A percentile compares a stretch with the other conserved stretches of the same genome.
These are phyloP conservation scores for Carterocephalus palaemon DNA, from an alignment of 2,888 invertebrate species.

Conservation along the genomic window DNA sequence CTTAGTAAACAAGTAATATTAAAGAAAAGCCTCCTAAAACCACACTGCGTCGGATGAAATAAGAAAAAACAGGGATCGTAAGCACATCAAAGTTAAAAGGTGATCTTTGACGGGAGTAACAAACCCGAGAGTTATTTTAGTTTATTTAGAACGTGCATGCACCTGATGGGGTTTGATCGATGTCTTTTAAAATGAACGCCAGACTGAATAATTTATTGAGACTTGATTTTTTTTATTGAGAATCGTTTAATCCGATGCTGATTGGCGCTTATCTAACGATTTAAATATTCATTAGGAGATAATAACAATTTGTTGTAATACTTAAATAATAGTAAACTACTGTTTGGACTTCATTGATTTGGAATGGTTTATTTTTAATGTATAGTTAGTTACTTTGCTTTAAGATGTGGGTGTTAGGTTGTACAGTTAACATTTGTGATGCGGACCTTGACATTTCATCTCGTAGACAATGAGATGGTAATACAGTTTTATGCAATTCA, in stretches of 20 bases:
- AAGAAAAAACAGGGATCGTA: slow-evolving; percentile 18
- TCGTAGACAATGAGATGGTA: slow-evolving; percentile 14
- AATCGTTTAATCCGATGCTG: slow-evolving; percentile 45
- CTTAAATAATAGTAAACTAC: slow-evolving; percentile 27
- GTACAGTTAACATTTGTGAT: slow-evolving; percentile 7
- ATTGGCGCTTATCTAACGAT: slow-evolving; percentile 40
- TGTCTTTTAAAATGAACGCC: slow-evolving; percentile 56
- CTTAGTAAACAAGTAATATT: slow-evolving; percentile 32
- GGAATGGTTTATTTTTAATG: slow-evolving; percentile 9
- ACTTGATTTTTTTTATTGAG: slow-evolving; percentile 44
- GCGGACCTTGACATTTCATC: slow-evolving; percentile 12
- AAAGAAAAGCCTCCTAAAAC: slow-evolving; percentile 34
- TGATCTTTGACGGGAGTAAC: slow-evolving; percentile 40
- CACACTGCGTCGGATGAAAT: slow-evolving; percentile 27
- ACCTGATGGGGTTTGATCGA: slow-evolving; percentile 54
- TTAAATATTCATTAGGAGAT: slow-evolving; percentile 40
- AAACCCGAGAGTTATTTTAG: slow-evolving; percentile 37
- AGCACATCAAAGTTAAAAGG: slow-evolving; percentile 25
- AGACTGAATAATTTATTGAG: slow-evolving; percentile 58
- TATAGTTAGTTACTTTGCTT: neutral
- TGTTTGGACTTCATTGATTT: slow-evolving; percentile 20
- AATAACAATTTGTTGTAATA: slow-evolving; percentile 30
- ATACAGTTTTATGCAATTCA: slow-evolving; percentile 3
- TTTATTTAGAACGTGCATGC: slow-evolving; percentile 36
- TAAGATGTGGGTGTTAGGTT: slow-evolving; percentile 13